These are phyloP conservation scores for Acrobasis suavella DNA, from an alignment of 2,888 invertebrate genomes.

Conservation along the genomic window DNA sequence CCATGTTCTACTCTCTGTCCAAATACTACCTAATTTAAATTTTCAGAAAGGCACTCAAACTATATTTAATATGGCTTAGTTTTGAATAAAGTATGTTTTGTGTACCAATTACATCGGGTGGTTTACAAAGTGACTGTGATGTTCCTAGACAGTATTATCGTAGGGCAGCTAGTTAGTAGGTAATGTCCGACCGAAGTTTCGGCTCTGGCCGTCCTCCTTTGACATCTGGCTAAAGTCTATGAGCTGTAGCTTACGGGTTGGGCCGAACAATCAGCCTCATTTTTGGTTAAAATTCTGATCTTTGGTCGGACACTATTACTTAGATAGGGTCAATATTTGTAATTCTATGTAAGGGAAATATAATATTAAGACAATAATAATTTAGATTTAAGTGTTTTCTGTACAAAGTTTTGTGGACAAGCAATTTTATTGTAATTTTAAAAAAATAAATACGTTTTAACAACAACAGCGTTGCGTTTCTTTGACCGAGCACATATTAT, in stretches of 20 bases:
- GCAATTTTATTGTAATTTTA: conserved; percentile 28
- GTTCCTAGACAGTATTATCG: conserved; percentile 70
- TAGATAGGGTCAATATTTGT: conserved; percentile 21
- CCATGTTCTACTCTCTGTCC: too few relatives aligned
- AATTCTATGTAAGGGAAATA: conserved; percentile 17
- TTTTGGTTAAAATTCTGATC: too few relatives aligned
- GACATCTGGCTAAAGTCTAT: too few relatives aligned
- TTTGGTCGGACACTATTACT: too few relatives aligned
- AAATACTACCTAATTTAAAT: too few relatives aligned
- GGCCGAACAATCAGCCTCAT: too few relatives aligned
- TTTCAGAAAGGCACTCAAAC: background rate
- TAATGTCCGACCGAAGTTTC: too few relatives aligned
- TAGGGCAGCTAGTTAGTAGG: conserved; percentile 44
- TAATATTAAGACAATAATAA: conserved; percentile 31
- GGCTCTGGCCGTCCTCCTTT: too few relatives aligned
- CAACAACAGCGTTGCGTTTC: background rate
- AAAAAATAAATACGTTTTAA: conserved; percentile 23
- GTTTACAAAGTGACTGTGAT: conserved; percentile 64
- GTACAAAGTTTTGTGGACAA: conserved; percentile 62
- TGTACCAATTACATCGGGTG: conserved; percentile 21
- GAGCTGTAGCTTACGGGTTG: too few relatives aligned
- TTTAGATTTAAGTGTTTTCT: conserved; percentile 44
- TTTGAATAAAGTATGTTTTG: background rate
- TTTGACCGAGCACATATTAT: too few relatives aligned
- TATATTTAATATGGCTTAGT: background rate